phyloP scores from a whole-genome alignment of 2,113 vertebrate species.

The Cheirogaleus medius region DNA sequence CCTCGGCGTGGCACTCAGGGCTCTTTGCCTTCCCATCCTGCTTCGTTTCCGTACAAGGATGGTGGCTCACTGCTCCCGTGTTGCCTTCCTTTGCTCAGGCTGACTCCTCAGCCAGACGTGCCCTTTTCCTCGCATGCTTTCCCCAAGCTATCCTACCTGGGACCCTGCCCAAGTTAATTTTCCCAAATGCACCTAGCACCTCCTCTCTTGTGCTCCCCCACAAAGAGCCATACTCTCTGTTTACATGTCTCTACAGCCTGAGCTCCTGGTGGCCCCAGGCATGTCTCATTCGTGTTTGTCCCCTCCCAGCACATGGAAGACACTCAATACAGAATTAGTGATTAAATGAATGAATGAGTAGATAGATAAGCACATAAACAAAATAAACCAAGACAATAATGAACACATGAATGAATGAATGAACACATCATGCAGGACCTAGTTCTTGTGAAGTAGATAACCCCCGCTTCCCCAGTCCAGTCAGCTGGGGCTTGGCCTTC shows the following conservation, averaged over 20 bases:
- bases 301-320: not conserved
- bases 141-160: not conserved
- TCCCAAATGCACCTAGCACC: not conserved
- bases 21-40: not conserved
- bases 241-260: not conserved
- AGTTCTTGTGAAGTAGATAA: not conserved
- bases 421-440: not conserved
- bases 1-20: not conserved
- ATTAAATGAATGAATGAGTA: not conserved
- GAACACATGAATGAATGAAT: not conserved
- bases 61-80: not conserved
- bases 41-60: not conserved
- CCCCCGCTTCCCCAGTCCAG: accelerated
- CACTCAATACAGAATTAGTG: not conserved
- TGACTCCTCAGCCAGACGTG: not conserved
- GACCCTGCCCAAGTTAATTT: not conserved
- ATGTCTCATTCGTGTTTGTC: not conserved
- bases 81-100: not conserved
- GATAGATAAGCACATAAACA: not conserved
- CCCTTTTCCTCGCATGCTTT: not conserved
- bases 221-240: not conserved
- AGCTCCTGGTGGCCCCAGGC: not conserved
- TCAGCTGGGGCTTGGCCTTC: not conserved
- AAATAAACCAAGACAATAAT: not conserved
- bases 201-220: not conserved